phyloP scores from a whole-genome alignment of 2,797 vertebrate genomes.

The Amblyraja radiata region DNA sequence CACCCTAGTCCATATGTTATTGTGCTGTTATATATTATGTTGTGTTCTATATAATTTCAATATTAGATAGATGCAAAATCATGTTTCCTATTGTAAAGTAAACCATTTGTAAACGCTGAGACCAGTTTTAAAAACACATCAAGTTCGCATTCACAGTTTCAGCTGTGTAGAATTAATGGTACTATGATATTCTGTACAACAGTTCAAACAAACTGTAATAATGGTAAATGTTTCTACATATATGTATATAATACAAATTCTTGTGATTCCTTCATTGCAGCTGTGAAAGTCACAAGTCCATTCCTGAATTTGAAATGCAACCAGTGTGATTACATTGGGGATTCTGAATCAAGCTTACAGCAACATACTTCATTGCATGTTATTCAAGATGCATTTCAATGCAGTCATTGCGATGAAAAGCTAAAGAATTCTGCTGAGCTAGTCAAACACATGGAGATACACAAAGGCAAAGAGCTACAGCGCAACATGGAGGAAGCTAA shows the following conservation, averaged over 20 bases:
- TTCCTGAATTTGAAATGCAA: conserved; percentile 67
- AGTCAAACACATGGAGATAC: conserved; percentile 23
- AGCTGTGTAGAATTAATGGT: background rate
- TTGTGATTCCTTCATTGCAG: conserved; percentile 47
- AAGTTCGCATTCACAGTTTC: background rate
- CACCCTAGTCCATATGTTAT: too few species aligned
- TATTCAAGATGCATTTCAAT: background rate
- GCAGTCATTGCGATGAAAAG: background rate
- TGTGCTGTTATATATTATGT: too few species aligned
- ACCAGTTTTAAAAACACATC: background rate
- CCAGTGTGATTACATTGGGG: conserved; percentile 69
- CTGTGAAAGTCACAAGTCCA: conserved; percentile 65
- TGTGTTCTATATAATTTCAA: too few species aligned
- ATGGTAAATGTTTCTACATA: background rate
- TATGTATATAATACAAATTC: background rate
- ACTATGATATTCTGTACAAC: background rate
- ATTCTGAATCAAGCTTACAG: conserved; percentile 69
- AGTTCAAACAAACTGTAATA: background rate
- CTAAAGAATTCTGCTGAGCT: background rate
- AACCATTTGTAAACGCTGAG: background rate
- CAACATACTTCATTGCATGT: conserved; percentile 56
- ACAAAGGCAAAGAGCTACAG: background rate
- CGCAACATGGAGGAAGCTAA: conserved; percentile 12
- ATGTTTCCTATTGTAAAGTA: background rate
- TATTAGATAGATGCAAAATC: background rate